Evolutionary conservation across 2,113 vertebrate species (phyloP).

Genomic region (Progne subis): DNA sequence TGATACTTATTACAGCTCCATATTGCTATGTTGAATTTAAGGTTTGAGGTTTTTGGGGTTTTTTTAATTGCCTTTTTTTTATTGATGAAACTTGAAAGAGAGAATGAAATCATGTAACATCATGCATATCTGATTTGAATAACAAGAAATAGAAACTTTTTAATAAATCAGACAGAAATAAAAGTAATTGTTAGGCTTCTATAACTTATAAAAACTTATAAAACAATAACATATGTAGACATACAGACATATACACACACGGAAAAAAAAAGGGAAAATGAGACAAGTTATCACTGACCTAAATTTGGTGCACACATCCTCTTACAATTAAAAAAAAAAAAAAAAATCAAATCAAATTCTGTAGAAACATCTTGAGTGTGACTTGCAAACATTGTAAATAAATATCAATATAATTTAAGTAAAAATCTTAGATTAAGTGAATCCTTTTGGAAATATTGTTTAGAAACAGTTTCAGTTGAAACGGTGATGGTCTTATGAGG

Average conservation of each 20-base stretch:
- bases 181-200: background rate
- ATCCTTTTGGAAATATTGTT: background rate
- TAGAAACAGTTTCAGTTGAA: background rate
- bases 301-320: background rate
- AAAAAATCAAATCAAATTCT: background rate
- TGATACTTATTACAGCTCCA: background rate
- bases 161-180: background rate
- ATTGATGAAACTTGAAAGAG: background rate
- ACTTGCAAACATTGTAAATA: background rate
- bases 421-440: background rate
- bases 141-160: background rate
- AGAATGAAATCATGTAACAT: background rate
- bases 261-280: background rate
- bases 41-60: rapidly evolving
- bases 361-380: background rate
- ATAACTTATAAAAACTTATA: background rate
- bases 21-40: background rate
- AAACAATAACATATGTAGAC: background rate
- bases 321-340: background rate
- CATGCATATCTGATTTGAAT: background rate
- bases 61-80: background rate
- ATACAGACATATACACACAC: rapidly evolving
- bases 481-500: rapidly evolving
- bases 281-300: background rate
- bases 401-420: background rate